Base-by-base conservation (phyloP, 2,888 invertebrate genomes). In the Meta bourneti region DNA sequence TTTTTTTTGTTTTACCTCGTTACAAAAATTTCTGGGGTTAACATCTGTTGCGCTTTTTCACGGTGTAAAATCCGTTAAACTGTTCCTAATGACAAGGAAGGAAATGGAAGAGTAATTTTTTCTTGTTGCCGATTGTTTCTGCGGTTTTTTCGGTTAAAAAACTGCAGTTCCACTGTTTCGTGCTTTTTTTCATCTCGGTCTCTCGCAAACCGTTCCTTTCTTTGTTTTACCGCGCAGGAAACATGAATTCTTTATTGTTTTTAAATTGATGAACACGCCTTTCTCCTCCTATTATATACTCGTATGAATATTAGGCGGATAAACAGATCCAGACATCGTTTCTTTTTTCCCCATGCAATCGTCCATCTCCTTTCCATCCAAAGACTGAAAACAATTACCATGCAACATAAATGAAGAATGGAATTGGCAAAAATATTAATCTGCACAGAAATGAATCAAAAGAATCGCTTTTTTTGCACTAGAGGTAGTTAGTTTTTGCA, bases 1-100 rank as follows among this genome's bases (percentile, higher is more conserved):
- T 78, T 81, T 70, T 81, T 70, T 16, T 72, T 13, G 52, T 75
- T 69, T 77, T 70, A 19, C 69, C 77, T 78, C 87, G 79, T 87
- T 79, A 86, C 51, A 51, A 61, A 70, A 78, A 77, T 19, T 74
- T 48, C n/a, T 54, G 48, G 19, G 80, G 89, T 8, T 16, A 71
- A 70, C 89, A 89, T 89, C 89, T 89, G 89, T 78, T 48, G 79
- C 51, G 78, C 19, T 74, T 81, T 83, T 83, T 83, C 51, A 52
- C n/a, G 77, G 88, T 88, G 89, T 70, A 89, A 82, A 82, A 69
- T 69, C 82, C 69, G 69, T 82, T 71, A 82, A 89, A 82, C 75
- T 72, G 52, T 75, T 75, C 52, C 52, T 82, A 82, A 89, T 87
- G 72, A 87, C 72, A 87, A 13, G 8, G 79, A 51, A 54, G 78